A percentile compares a stretch with the other conserved stretches of the same genome.
These are phyloP conservation scores for Lasioglossum oenotherae DNA, from an alignment of 2,888 invertebrate genomes.

Conservation along the genomic window DNA sequence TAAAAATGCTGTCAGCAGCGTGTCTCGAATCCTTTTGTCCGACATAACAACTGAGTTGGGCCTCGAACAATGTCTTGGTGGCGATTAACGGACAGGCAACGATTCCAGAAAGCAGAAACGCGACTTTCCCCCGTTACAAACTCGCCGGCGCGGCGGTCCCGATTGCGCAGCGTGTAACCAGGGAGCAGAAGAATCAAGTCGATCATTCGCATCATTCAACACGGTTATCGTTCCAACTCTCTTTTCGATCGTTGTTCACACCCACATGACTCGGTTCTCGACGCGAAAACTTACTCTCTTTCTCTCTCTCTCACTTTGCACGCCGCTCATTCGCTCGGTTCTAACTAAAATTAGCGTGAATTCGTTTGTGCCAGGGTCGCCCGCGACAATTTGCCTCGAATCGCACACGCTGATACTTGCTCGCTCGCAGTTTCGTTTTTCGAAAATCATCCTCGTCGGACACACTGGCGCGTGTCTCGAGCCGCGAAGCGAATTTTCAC, in stretches of 20 bases:
- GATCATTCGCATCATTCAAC: background rate
- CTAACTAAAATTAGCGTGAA: slow-evolving; percentile 66
- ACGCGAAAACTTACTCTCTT: background rate
- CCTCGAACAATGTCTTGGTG: background rate
- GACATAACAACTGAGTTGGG: background rate
- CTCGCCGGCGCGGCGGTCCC: background rate
- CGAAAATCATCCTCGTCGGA: background rate
- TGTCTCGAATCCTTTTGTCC: background rate
- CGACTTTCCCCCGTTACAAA: background rate
- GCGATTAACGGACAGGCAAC: background rate
- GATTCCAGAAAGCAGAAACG: slow-evolving; percentile 5
- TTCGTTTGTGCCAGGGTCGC: slow-evolving; percentile 60
- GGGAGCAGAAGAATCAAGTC: background rate
- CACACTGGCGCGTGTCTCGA: background rate
- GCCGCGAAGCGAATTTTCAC: background rate
- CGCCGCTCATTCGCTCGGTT: slow-evolving; percentile 27
- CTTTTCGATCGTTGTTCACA: slow-evolving; percentile 4
- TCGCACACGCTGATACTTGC: slow-evolving; percentile 28
- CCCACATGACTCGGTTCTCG: background rate
- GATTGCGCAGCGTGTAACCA: background rate
- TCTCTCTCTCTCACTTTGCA: background rate
- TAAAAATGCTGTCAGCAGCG: background rate
- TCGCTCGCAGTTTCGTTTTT: background rate
- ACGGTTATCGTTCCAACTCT: background rate
- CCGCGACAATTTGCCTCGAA: slow-evolving; percentile 4